Conservation (phyloP, 2,797 vertebrate genomes). For the Brotula barbata region DNA sequence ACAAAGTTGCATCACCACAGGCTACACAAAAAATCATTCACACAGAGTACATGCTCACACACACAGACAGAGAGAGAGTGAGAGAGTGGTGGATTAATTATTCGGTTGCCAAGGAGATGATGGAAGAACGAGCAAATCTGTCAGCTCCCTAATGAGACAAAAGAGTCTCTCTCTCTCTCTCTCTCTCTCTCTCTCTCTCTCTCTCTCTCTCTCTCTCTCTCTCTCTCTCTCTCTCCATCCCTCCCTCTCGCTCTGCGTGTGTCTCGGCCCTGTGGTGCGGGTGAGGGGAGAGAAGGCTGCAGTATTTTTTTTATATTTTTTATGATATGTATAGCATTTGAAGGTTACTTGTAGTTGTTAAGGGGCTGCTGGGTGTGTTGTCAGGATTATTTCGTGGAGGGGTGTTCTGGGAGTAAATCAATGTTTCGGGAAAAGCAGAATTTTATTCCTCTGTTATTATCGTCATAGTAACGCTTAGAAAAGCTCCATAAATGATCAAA, state of each 20-base stretch:
- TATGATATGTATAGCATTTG: too few relatives aligned
- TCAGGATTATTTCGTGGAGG: too few relatives aligned
- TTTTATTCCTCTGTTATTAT: too few relatives aligned
- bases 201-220: slow-evolving; percentile 12
- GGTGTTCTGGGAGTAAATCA: too few relatives aligned
- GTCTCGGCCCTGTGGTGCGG: slow-evolving; percentile 7
- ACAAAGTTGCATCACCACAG: slow-evolving; percentile 56
- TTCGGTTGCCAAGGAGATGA: slow-evolving; percentile 69
- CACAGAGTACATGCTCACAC: slow-evolving; percentile 5
- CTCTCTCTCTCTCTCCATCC: too few relatives aligned
- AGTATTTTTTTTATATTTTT: slow-evolving; percentile 22
- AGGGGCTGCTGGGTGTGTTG: too few relatives aligned
- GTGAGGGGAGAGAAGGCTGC: background rate
- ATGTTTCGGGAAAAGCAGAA: too few relatives aligned
- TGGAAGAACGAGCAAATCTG: slow-evolving; percentile 66
- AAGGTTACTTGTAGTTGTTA: too few relatives aligned
- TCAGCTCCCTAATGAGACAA: slow-evolving; percentile 59
- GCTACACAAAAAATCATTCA: slow-evolving; percentile 33
- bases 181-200: slow-evolving; percentile 9
- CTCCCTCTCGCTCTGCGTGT: too few relatives aligned
- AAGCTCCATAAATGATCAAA: too few relatives aligned
- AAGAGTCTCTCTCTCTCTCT: slow-evolving; percentile 43
- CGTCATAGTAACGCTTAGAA: too few relatives aligned
- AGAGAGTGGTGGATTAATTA: slow-evolving; percentile 69
- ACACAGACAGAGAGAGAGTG: slow-evolving; percentile 24